Evolutionary conservation across 2,113 vertebrate species (phyloP).

Genomic region (Corapipo altera): DNA sequence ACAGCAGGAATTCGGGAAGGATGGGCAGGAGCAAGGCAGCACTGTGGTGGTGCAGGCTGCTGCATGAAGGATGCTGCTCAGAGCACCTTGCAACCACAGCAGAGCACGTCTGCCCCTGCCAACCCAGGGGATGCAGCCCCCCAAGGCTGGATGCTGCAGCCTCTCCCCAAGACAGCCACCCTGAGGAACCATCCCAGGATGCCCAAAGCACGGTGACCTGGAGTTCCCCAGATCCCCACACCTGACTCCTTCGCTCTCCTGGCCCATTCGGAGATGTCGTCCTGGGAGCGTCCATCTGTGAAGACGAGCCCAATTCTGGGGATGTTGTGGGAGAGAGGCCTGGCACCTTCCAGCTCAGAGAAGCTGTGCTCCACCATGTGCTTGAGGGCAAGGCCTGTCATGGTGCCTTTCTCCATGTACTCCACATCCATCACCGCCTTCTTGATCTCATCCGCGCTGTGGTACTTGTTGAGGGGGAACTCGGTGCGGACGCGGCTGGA

Average conservation of each 20-base stretch:
- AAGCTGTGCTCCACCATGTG: conserved; percentile 98
- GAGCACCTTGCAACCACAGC: background rate
- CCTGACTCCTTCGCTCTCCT: conserved; percentile 91
- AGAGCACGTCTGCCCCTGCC: rapidly evolving
- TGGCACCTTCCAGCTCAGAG: conserved; percentile 84
- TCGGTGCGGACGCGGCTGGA: conserved; percentile 93
- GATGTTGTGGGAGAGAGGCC: conserved; percentile 77
- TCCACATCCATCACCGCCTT: conserved; percentile 88
- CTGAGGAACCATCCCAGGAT: rapidly evolving
- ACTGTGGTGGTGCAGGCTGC: background rate
- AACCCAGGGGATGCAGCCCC: background rate
- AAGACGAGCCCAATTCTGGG: conserved; percentile 91
- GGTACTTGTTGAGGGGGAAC: conserved; percentile 90
- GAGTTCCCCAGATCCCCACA: background rate
- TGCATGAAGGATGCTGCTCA: background rate
- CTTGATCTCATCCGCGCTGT: conserved; percentile 86
- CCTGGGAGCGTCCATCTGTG: conserved; percentile 96
- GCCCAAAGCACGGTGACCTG: background rate
- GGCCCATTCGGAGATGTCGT: conserved; percentile 92
- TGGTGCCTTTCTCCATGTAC: conserved; percentile 99
- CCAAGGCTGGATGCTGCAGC: background rate
- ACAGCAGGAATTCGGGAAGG: background rate
- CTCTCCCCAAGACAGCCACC: background rate
- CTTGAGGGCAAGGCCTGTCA: conserved; percentile 93
- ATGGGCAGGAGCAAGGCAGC: rapidly evolving